Percentiles rank a stretch among this genome's conserved stretches.
phyloP scores from a whole-genome alignment of 1,140 invertebrate species.

The Drosophila mojavensis region DNA sequence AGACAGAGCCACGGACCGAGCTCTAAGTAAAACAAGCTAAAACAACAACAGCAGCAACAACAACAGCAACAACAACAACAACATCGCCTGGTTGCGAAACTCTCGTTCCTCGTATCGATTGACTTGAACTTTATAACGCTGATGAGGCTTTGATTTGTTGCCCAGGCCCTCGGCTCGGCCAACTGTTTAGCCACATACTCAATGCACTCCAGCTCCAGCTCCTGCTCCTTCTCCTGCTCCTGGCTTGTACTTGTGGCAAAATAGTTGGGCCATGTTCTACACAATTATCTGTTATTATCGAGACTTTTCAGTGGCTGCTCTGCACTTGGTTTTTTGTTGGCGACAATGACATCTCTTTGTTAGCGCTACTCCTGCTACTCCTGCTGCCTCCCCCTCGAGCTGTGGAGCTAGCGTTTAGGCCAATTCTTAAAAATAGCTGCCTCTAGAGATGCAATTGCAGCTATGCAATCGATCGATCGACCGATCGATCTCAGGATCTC shows the following conservation, averaged over 20 bases:
- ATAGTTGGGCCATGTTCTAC: slow-evolving; percentile 83
- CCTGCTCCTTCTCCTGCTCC: neutral
- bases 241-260: slow-evolving; percentile 47
- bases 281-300: slow-evolving; percentile 83
- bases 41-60: no score
- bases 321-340: slow-evolving; percentile 20
- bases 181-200: slow-evolving; percentile 9
- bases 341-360: slow-evolving; percentile 78
- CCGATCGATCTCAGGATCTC: neutral
- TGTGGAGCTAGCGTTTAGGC: slow-evolving; percentile 61
- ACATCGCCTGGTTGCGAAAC: slow-evolving; percentile 5
- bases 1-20: neutral
- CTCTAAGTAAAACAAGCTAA: no score
- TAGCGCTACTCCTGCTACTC: slow-evolving; percentile 2
- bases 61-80: no score
- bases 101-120: slow-evolving; percentile 58
- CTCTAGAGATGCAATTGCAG: slow-evolving; percentile 54
- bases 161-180: slow-evolving; percentile 14
- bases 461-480: slow-evolving; percentile 28
- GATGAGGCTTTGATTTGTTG: slow-evolving; percentile 77
- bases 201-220: neutral
- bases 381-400: neutral
- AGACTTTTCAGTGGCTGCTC: slow-evolving; percentile 53
- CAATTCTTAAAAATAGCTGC: slow-evolving; percentile 76
- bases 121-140: slow-evolving; percentile 77